Evolutionary conservation across 2,888 invertebrate species (phyloP).

Genomic region (Ferdinandea cuprea): DNA sequence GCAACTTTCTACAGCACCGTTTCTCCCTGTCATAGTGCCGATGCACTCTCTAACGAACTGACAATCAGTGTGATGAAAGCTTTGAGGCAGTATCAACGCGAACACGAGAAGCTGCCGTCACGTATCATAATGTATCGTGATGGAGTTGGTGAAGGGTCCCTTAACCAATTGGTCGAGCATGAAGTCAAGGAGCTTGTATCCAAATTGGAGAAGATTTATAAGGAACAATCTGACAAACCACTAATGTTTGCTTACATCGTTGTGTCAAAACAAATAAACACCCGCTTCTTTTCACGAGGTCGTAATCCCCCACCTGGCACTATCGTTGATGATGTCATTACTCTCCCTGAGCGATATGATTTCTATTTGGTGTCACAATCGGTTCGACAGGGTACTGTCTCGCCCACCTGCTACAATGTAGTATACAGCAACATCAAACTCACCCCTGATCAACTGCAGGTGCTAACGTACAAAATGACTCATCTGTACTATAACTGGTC

Average conservation of each 20-base stretch:
- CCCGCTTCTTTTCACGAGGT: slow-evolving; percentile 86
- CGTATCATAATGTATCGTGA: slow-evolving; percentile 94
- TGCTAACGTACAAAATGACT: slow-evolving; percentile 92
- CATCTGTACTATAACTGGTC: slow-evolving; percentile 98
- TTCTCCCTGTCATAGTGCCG: slow-evolving; percentile 88
- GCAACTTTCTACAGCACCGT: slow-evolving; percentile 90
- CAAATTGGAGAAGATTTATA: slow-evolving; percentile 85
- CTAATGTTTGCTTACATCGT: slow-evolving; percentile 89
- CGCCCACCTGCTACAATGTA: slow-evolving; percentile 95
- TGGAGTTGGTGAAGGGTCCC: slow-evolving; percentile 96
- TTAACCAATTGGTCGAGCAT: slow-evolving; percentile 89
- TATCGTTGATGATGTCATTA: slow-evolving; percentile 93
- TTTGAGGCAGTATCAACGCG: slow-evolving; percentile 79
- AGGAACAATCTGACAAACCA: slow-evolving; percentile 80
- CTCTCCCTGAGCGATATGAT: slow-evolving; percentile 92
- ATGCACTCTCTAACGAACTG: slow-evolving; percentile 90
- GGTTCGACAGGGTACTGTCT: slow-evolving; percentile 94
- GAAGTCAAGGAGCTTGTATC: slow-evolving; percentile 88
- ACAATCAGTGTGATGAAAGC: slow-evolving; percentile 85
- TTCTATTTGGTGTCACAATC: slow-evolving; percentile 95
- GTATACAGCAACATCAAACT: slow-evolving; percentile 89
- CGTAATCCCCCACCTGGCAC: slow-evolving; percentile 93
- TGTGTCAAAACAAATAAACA: slow-evolving; percentile 94
- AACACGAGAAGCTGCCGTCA: slow-evolving; percentile 85
- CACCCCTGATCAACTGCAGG: slow-evolving; percentile 90